phyloP scores from a whole-genome alignment of 2,797 vertebrate genomes.

The Eulemur albifrons region DNA sequence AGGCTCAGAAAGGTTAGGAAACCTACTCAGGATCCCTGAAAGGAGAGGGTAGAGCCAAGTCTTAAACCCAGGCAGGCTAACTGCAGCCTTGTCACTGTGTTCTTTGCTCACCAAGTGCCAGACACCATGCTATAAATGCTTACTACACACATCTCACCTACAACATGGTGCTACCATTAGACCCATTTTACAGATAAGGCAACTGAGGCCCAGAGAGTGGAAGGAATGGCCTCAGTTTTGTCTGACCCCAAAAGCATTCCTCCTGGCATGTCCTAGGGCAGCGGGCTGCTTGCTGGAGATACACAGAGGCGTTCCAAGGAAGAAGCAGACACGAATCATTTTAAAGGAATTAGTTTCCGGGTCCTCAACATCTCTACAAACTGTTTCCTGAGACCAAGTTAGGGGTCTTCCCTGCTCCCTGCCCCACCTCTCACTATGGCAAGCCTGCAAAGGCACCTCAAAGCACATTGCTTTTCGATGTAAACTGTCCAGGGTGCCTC shows the following conservation, averaged over 20 bases:
- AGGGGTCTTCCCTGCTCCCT: background rate
- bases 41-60: background rate
- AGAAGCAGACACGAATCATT: background rate
- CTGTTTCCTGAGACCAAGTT: background rate
- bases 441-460: rapidly evolving
- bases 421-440: rapidly evolving
- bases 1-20: background rate
- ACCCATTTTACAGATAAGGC: background rate
- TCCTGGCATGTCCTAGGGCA: background rate
- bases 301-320: background rate
- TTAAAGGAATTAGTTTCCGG: background rate
- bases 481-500: background rate
- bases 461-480: background rate
- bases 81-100: background rate
- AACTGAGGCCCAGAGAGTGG: background rate
- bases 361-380: background rate
- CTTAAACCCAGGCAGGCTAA: background rate
- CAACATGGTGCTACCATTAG: background rate
- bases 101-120: background rate
- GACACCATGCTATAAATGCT: rapidly evolving
- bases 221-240: background rate
- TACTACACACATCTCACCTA: background rate
- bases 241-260: background rate
- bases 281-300: background rate
- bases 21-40: background rate